These are phyloP conservation scores for Pseudopipra pipra DNA, from an alignment of 2,113 vertebrate species.

Conservation along the genomic window DNA sequence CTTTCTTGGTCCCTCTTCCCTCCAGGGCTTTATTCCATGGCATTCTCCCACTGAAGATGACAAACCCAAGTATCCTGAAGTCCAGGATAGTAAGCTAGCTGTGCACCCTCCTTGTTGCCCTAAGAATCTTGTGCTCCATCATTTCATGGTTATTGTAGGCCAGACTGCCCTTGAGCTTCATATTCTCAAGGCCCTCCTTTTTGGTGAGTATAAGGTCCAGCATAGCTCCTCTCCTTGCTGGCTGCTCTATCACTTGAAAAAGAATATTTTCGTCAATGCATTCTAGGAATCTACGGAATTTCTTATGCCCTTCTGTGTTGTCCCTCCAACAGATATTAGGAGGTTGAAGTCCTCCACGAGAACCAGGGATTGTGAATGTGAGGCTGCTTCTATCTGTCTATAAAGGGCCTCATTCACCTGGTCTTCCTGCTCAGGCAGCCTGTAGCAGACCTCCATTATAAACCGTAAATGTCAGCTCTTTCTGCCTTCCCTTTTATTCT, in stretches of 20 bases:
- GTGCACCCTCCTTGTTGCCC: rapidly evolving
- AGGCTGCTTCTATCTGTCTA: neutral
- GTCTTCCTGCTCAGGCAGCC: neutral
- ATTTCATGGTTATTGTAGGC: neutral
- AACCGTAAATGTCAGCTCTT: neutral
- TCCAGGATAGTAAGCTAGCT: neutral
- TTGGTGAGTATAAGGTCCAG: neutral
- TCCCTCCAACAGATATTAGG: neutral
- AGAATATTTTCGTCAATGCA: neutral
- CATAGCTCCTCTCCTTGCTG: neutral
- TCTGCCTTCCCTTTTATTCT: neutral
- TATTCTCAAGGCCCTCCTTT: neutral
- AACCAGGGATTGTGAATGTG: neutral
- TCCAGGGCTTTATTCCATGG: neutral
- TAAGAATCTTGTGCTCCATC: neutral
- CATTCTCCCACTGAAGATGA: neutral
- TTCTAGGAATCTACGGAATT: neutral
- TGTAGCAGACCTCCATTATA: neutral
- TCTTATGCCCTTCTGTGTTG: neutral
- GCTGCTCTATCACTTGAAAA: neutral
- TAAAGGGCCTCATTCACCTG: neutral
- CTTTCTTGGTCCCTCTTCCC: neutral
- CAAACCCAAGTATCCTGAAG: neutral
- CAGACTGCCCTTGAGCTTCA: neutral
- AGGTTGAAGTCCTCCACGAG: neutral